phyloP scores from a whole-genome alignment of 37 sponge, comb jelly and placozoan species.

The Tethya wilhelma region DNA sequence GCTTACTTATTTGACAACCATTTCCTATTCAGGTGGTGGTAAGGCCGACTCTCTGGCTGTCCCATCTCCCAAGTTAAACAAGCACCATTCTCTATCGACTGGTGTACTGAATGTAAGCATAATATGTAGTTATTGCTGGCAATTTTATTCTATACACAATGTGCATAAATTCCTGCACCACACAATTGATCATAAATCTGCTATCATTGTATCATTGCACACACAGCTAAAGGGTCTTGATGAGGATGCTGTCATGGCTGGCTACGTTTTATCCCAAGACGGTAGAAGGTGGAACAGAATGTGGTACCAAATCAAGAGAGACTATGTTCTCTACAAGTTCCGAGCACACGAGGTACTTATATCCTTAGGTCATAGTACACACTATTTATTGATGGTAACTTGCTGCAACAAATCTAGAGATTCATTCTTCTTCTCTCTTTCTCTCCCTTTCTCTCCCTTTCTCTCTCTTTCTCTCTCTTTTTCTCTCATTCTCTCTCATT shows the following conservation, averaged over 20 bases:
- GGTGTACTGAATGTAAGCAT: neutral
- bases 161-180: neutral
- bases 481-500: conserved; percentile 1
- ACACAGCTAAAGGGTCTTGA: conserved; percentile 26
- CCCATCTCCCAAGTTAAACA: neutral
- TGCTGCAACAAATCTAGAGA: neutral
- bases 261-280: conserved; percentile 59
- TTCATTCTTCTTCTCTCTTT: conserved; percentile 3
- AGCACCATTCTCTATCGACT: neutral
- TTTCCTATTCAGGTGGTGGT: no score
- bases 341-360: conserved; percentile 82
- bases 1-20: no score
- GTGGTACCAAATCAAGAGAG: conserved; percentile 83
- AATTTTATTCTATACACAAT: neutral
- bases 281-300: conserved; percentile 54
- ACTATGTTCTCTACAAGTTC: conserved; percentile 84
- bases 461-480: neutral
- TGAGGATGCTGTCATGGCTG: conserved; percentile 57
- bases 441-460: neutral
- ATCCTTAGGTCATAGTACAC: neutral
- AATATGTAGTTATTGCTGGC: no score
- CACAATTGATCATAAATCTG: no score
- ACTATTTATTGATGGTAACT: neutral
- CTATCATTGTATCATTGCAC: neutral
- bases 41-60: no score